A percentile compares a stretch with the other conserved stretches of the same genome.
Evolutionary conservation across 1,140 invertebrate genomes (phyloP).

Genomic region (Cherax destructor): DNA sequence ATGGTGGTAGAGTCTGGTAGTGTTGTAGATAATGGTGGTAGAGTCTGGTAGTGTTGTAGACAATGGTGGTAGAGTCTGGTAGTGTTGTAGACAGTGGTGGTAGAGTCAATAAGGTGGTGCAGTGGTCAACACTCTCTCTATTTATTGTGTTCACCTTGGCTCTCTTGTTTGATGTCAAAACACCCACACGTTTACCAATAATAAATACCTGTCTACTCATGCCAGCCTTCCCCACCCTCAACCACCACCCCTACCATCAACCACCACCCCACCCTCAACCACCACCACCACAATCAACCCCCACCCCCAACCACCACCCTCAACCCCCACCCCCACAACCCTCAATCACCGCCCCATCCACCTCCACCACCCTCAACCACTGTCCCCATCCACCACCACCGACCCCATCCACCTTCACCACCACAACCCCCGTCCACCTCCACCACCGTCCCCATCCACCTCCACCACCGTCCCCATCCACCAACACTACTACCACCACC

Average conservation of each 20-base stretch:
- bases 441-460: neutral
- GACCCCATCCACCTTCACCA: no score
- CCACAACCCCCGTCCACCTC: no score
- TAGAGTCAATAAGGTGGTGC: neutral
- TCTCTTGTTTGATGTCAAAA: neutral
- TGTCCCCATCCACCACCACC: no score
- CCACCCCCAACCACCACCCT: no score
- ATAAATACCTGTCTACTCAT: constrained; percentile 12
- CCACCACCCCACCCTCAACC: no score
- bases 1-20: neutral
- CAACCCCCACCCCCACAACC: no score
- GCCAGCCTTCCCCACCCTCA: neutral
- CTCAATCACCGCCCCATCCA: neutral
- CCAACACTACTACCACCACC: neutral
- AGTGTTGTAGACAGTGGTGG: constrained; percentile 2
- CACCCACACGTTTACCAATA: constrained; percentile 21
- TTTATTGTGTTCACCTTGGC: constrained; percentile 27
- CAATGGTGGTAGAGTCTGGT: neutral
- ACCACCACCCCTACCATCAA: neutral
- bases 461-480: neutral
- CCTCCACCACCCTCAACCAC: no score
- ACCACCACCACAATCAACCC: no score
- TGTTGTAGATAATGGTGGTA: no score
- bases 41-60: constrained; percentile 1
- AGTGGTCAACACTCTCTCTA: constrained; percentile 10